These are phyloP conservation scores for Anabacerthia variegaticeps DNA, from an alignment of 2,797 vertebrate species.

Conservation along the genomic window DNA sequence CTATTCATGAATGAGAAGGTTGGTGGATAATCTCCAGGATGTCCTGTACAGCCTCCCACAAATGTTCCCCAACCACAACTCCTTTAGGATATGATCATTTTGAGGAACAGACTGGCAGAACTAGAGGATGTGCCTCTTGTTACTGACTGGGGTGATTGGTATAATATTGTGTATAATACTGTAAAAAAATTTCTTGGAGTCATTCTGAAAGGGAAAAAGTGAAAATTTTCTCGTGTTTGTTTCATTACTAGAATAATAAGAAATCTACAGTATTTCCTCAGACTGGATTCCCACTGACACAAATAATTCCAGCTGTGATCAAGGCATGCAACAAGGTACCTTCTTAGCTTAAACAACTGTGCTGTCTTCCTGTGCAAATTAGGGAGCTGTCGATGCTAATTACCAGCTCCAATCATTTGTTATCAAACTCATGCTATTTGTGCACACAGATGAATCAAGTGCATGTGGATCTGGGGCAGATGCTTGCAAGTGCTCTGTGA, in stretches of 20 bases:
- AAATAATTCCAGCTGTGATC: constrained; percentile 9
- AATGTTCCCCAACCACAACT: not conserved
- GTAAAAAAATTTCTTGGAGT: not conserved
- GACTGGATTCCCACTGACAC: not conserved
- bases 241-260: not conserved
- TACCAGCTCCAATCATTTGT: not conserved
- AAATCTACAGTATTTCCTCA: not conserved
- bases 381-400: constrained; percentile 46
- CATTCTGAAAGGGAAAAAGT: fast-evolving
- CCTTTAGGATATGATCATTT: not conserved
- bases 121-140: not conserved
- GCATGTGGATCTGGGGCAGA: constrained; percentile 11
- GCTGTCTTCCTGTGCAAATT: constrained; percentile 16
- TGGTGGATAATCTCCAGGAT: not conserved
- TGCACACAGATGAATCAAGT: constrained; percentile 33
- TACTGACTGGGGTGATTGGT: not conserved
- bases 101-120: not conserved
- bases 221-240: not conserved
- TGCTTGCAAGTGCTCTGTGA: not conserved
- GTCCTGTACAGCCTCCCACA: fast-evolving
- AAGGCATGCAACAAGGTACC: not conserved
- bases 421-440: constrained; percentile 41
- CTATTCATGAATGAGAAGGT: not conserved
- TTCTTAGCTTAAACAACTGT: not conserved
- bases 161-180: not conserved